Evolutionary conservation across 2,888 invertebrate genomes (phyloP), one percentile per base, ranked within the genome.

Genomic region (Erannis defoliaria): DNA sequence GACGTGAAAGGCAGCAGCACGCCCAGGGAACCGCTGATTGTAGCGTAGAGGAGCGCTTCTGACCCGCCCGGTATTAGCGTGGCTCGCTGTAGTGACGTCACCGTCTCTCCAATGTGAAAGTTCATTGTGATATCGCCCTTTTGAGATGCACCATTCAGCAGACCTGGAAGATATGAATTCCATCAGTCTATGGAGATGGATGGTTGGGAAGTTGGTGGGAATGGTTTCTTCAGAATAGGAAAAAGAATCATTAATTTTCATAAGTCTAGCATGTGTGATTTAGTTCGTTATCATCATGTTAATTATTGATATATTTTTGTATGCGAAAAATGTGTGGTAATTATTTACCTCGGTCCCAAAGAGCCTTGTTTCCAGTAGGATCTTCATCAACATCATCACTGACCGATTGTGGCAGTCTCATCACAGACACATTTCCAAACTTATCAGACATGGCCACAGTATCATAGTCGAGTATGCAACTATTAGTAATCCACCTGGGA

Each of bases 361-460:
- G 93, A 0, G 99, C 98, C 86, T 99, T 99, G 80, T 98, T 99
- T 43, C 99, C 99, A 0, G 99, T 99, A 0, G 99, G 99, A 90
- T 99, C 99, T 89, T 99, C 99, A 84, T 99, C 99, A 0, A 99
- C 98, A 82, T 99, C 99, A 88, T 99, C 99, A 23, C 97, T 97
- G 1, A 98, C 97, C 60, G 98, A 97, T 55, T 96, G 95, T 0
- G 99, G 98, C 56, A 99, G 85, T 43, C 99, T 94, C 77, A 99
- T 96, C 58, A 99, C 95, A 59, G 97, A 95, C 70, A 99, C 94
- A 82, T 99, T 99, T 31, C 99, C 99, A 93, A 99, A 99, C 89
- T 99, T 99, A 86, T 99, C 99, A 6, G 98, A 97, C 62, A 97
- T 96, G 0, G 99, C 99, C 14, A 99, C 96, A 0, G 99, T 99